Conservation (phyloP, 1,140 invertebrate species). For the Danaus melanippus region DNA sequence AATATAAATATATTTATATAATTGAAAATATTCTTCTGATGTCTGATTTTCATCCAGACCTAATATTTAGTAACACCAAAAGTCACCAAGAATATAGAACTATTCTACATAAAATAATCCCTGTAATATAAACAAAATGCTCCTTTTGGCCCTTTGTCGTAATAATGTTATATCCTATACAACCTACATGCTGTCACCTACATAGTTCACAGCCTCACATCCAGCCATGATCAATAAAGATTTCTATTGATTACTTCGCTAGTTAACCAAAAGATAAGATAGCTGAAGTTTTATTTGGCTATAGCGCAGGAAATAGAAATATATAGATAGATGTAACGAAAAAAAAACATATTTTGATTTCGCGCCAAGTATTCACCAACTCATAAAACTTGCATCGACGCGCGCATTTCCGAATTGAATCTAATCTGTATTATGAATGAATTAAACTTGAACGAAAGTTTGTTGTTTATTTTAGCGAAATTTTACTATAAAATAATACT, state of each 20-base stretch:
- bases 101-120: no score
- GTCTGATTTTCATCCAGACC: no score
- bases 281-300: constrained; percentile 4
- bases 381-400: constrained; percentile 8
- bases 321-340: constrained; percentile 5
- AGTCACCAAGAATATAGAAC: no score
- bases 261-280: constrained; percentile 11
- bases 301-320: constrained; percentile 11
- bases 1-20: no score
- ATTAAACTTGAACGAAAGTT: background rate
- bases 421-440: background rate
- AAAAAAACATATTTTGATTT: constrained; percentile 14
- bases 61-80: no score
- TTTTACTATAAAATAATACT: background rate
- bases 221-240: constrained; percentile 33
- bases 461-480: background rate
- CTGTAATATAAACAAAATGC: constrained; percentile 2
- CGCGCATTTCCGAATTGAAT: constrained; percentile 9
- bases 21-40: no score
- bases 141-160: no score
- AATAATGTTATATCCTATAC: no score
- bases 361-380: constrained; percentile 17
- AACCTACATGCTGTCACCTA: constrained; percentile 13
- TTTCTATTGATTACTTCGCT: constrained; percentile 36
- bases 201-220: constrained; percentile 30